Evolutionary conservation across 2,113 vertebrate genomes (phyloP), one percentile per base, ranked within the genome.

Genomic region (Galemys pyrenaicus): DNA sequence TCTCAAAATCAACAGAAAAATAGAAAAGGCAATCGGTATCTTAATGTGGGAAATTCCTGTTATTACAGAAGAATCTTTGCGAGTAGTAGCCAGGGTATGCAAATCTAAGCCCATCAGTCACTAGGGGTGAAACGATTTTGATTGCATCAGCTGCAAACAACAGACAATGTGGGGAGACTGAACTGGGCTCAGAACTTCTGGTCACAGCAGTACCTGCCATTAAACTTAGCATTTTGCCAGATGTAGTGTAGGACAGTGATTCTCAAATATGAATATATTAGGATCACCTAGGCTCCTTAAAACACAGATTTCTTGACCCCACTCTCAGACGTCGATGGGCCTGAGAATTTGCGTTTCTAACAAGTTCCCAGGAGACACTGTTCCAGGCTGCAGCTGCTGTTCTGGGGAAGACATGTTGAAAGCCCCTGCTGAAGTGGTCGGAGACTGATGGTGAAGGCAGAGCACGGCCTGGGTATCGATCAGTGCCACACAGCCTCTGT

Each of bases 191-290:
- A 86, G 75, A 75, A 41, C 87, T 51, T 81, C 92, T 97, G 95
- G 94, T 85, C 95, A 97, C 95, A 97, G 51, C 95, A 91, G 73
- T 80, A 95, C 20, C 96, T 98, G 96, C 39, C 68, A 73, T 7
- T 84, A 10, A 12, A 6, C 26, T 71, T 30, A 86, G 95, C 74
- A 28, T 91, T 84, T 51, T 75, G 39, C 54, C 62, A 90, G 73
- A 37, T 83, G 17, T 54, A 15, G 10, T 71, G 8, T 41, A 70
- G 46, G 78, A 79, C 15, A 10, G 3, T n/a, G 37, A 62, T 58
- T 92, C 32, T 64, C 60, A 86, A 71, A 84, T 16, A 67, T 49
- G 9, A 79, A 26, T 20, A 3, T 30, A 5, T 83, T 75, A 51
- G 58, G 39, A 70, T 83, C 30, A 28, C 32, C 44, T 75, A 37